Conservation (phyloP, 2,113 vertebrate genomes). For the Apteryx owenii region DNA sequence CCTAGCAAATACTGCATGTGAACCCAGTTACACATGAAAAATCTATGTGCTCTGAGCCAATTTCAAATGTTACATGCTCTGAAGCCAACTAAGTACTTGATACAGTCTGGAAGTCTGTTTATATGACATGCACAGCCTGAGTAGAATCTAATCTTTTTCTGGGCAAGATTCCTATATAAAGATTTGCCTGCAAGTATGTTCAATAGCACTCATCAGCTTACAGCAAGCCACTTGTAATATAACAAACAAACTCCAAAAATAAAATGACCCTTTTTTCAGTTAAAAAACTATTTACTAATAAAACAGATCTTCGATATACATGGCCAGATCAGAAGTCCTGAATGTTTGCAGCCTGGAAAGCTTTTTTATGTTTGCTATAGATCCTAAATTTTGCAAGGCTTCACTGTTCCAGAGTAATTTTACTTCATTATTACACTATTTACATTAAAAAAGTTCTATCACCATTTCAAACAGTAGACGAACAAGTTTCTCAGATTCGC, state of each 20-base stretch:
- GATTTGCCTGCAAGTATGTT: background rate
- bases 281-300: background rate
- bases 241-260: background rate
- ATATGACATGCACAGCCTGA: background rate
- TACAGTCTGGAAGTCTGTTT: background rate
- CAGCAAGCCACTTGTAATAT: accelerated
- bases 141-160: background rate
- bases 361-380: background rate
- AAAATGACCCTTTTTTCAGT: background rate
- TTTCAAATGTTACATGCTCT: background rate
- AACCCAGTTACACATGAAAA: background rate
- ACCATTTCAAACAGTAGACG: slow-evolving; percentile 99
- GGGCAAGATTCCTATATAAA: background rate
- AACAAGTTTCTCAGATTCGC: slow-evolving; percentile 97
- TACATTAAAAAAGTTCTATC: slow-evolving; percentile 28
- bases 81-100: background rate
- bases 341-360: background rate
- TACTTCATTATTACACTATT: slow-evolving; percentile 4
- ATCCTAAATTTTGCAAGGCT: background rate
- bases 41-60: background rate
- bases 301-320: background rate
- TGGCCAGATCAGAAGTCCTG: background rate
- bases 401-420: background rate
- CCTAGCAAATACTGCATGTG: background rate
- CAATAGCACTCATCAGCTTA: background rate